A percentile compares a stretch with the other conserved stretches of the same genome.
Conservation (phyloP, 2,888 invertebrate genomes). For the Pediacus dermestoides region DNA sequence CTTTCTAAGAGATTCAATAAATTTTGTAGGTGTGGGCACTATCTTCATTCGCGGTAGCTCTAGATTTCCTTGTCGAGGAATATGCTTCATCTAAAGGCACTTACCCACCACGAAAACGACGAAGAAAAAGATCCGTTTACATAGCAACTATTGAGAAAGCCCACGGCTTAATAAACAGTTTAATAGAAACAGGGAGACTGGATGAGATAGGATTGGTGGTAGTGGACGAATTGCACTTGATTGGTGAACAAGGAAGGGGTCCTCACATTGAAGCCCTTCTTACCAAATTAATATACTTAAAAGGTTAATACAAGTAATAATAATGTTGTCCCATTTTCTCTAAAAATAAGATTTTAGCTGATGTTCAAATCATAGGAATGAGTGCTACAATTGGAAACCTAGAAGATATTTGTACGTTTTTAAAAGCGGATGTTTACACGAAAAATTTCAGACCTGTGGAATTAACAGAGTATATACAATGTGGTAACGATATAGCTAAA, state of each 20-base stretch:
- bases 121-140: slow-evolving; percentile 74
- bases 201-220: slow-evolving; percentile 75
- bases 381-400: slow-evolving; percentile 96
- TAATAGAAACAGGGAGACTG: slow-evolving; percentile 74
- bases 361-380: slow-evolving; percentile 90
- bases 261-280: slow-evolving; percentile 79
- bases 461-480: slow-evolving; percentile 78
- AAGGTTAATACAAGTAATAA: slow-evolving; percentile 53
- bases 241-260: slow-evolving; percentile 85
- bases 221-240: slow-evolving; percentile 90
- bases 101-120: slow-evolving; percentile 74
- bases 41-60: slow-evolving; percentile 80
- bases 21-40: slow-evolving; percentile 69
- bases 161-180: slow-evolving; percentile 75
- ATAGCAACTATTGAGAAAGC: slow-evolving; percentile 96
- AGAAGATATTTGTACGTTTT: slow-evolving; percentile 71
- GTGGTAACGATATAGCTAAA: slow-evolving; percentile 56
- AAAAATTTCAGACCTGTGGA: slow-evolving; percentile 87
- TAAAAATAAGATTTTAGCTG: slow-evolving; percentile 47
- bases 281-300: slow-evolving; percentile 70
- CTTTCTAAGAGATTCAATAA: not conserved
- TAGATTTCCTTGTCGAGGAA: slow-evolving; percentile 90
- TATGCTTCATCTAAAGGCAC: slow-evolving; percentile 88
- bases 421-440: slow-evolving; percentile 77
- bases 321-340: slow-evolving; percentile 9